Base-by-base conservation (phyloP, 2,888 invertebrate genomes). In the Sesamia inferens region DNA sequence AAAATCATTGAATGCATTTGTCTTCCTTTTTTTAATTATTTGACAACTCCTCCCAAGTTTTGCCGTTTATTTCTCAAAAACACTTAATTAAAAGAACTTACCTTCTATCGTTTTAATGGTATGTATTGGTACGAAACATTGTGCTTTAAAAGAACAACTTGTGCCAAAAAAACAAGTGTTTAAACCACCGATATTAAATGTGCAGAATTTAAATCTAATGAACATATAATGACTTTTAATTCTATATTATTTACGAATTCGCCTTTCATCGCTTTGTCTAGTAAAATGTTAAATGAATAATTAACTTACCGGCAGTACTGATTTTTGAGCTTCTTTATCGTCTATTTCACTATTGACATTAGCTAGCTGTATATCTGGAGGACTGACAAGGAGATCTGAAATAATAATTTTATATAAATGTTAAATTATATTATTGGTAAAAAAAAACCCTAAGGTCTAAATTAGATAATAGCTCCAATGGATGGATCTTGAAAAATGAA, bases 271-370 rank as follows among this genome's bases (percentile, higher is more conserved):
- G 8, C n/a, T 63, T 57, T 0, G 59, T 14, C 0, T n/a, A 44
- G 19, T 14, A 13, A 19, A 44, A n/a, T 22, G 16, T 47, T 77
- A 10, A 24, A 47, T 59, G 1, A 42, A 22, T 42, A 44, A n/a
- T n/a, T 5, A 1, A 58, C 87, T 87, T 76, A 86, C 86, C 80
- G 85, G 82, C 67, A 65, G 24, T 68, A 74, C 31, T 6, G 71
- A 59, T n/a, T 80, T 81, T 66, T 62, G 62, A 58, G 68, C 77
- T 47, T 70, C 63, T 24, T 55, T 68, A 16, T 31, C 48, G 0
- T 65, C 74, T 61, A 59, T 13, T 54, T 68, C 76, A 57, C 71
- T 80, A 14, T 82, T 67, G 11, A 55, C 72, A 44, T 51, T 76
- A 14, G 83, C 74, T 55, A 76, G 59, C 42, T 68, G 22, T 58